Conservation (phyloP, 2,113 vertebrate species). For the Solenodon paradoxus region DNA sequence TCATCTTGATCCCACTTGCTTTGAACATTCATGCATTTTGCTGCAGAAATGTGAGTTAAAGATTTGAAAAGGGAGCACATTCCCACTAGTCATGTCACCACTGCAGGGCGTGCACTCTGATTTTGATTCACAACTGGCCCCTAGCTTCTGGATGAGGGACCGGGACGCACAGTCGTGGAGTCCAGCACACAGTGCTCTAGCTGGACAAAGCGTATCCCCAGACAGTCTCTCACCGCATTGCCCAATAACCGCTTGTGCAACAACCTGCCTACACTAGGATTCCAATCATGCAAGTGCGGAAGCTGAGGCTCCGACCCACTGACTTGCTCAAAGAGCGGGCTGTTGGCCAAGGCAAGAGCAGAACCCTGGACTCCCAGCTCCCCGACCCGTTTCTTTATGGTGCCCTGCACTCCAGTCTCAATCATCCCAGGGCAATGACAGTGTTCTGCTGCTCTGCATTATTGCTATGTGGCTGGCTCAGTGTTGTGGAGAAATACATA, state of each 20-base stretch:
- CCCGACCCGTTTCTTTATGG: not conserved
- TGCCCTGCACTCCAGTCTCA: not conserved
- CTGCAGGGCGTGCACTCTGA: accelerated
- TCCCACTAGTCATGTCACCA: not conserved
- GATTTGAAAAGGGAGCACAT: not conserved
- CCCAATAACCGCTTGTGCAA: not conserved
- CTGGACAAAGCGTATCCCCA: not conserved
- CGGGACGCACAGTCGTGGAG: not conserved
- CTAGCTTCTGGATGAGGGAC: not conserved
- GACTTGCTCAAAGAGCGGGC: not conserved
- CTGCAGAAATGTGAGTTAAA: not conserved
- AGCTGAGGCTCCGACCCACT: not conserved
- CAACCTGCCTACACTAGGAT: not conserved
- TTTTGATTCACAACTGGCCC: not conserved
- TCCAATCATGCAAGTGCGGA: not conserved
- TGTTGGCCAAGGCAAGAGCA: not conserved
- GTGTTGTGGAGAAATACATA: constrained; percentile 76
- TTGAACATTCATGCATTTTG: not conserved
- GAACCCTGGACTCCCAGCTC: not conserved
- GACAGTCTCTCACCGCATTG: not conserved
- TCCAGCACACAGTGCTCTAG: not conserved
- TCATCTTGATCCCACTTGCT: not conserved
- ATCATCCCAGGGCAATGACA: accelerated
- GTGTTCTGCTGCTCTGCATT: not conserved
- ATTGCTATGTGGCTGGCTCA: not conserved